A percentile compares a stretch with the other conserved stretches of the same genome.
Evolutionary conservation across 2,797 vertebrate species (phyloP).

Genomic region (Syngnathus acus): DNA sequence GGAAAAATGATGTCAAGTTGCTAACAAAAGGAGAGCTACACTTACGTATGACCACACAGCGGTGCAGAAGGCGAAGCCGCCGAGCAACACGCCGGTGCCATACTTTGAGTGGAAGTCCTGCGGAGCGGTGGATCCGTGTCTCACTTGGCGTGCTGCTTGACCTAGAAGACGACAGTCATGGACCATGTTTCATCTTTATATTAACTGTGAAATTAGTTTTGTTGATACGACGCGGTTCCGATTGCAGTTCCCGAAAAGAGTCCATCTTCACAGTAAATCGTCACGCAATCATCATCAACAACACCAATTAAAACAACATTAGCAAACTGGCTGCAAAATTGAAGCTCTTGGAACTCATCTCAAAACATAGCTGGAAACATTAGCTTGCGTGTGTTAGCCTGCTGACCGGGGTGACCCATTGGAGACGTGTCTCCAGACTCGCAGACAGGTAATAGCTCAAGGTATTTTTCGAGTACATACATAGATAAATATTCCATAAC

Average conservation of each 20-base stretch:
- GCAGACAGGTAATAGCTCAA: background rate
- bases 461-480: background rate
- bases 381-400: slow-evolving; percentile 22
- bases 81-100: slow-evolving; percentile 43
- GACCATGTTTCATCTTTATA: background rate
- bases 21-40: slow-evolving; percentile 4
- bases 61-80: slow-evolving; percentile 54
- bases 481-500: background rate
- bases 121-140: slow-evolving; percentile 41
- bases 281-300: background rate
- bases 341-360: background rate
- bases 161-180: slow-evolving; percentile 39
- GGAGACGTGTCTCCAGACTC: background rate
- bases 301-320: background rate
- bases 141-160: slow-evolving; percentile 57
- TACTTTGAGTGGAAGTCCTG: slow-evolving; percentile 65
- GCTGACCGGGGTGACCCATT: slow-evolving; percentile 21
- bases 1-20: no score
- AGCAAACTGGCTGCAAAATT: background rate
- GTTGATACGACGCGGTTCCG: no score
- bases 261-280: background rate
- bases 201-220: no score
- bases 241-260: background rate
- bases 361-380: slow-evolving; percentile 3
- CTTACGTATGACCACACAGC: slow-evolving; percentile 69